These are phyloP conservation scores for Eutolmus rufibarbis DNA, from an alignment of 2,888 invertebrate species.

Conservation along the genomic window DNA sequence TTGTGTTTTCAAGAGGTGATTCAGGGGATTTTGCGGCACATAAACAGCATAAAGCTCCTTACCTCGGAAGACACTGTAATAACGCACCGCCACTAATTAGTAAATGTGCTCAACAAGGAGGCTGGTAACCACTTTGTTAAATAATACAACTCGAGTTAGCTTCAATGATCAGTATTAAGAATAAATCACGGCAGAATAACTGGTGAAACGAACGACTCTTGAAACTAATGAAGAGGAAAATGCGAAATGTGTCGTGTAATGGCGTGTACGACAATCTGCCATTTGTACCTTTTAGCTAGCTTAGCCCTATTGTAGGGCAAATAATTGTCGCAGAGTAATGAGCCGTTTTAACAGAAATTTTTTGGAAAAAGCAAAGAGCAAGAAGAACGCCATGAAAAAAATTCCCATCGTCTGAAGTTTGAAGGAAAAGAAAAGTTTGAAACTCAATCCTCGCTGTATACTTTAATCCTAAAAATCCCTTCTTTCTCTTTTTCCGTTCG, in stretches of 20 bases:
- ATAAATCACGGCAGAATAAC: not conserved
- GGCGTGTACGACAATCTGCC: not conserved
- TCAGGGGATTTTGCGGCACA: not conserved
- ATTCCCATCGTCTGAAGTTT: not conserved
- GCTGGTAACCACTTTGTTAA: not conserved
- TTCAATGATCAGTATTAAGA: not conserved
- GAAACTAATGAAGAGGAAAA: not conserved
- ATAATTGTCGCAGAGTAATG: not conserved
- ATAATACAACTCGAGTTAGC: not conserved
- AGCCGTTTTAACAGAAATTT: not conserved
- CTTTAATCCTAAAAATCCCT: not conserved
- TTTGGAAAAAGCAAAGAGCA: not conserved
- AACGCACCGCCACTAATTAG: not conserved
- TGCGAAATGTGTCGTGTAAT: not conserved
- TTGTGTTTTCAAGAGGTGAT: not conserved
- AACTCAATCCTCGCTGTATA: not conserved
- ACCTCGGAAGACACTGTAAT: not conserved
- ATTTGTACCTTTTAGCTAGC: not conserved
- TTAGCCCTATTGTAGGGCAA: not conserved
- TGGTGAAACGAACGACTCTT: not conserved
- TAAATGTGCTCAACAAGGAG: not conserved
- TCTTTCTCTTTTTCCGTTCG: not conserved
- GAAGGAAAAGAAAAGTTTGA: not conserved
- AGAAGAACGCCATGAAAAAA: not conserved
- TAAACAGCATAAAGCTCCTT: not conserved